Evolutionary conservation across 2,113 vertebrate genomes (phyloP), one percentile per base, ranked within the genome.

Genomic region (Etheostoma spectabile): DNA sequence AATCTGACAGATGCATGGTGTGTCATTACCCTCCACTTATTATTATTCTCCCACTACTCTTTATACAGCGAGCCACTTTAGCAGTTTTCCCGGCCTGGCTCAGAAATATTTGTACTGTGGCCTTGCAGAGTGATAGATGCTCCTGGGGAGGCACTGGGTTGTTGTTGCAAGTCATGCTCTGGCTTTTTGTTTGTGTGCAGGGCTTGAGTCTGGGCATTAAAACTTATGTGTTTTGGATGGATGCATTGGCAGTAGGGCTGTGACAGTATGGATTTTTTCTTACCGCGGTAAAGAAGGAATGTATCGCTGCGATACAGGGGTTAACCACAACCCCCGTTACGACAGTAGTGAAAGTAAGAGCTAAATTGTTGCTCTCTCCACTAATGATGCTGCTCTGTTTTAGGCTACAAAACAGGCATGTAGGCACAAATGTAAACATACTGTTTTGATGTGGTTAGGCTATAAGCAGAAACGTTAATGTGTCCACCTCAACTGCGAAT

Each of bases 21-120:
- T 91, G 86, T 90, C 90, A 91, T 91, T 91, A 92, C 89, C 71
- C 74, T 90, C 91, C 80, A 89, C 91, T 94, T 89, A 92, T 93
- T 93, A 87, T 89, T 89, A 89, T 90, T 89, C 89, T 89, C 87
- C 62, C 84, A 74, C 68, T 86, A 60, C 83, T 91, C 77, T 87
- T 91, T 84, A 86, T 79, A 78, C 80, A 42, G 79, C 71, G 80
- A 85, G 81, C 82, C 82, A 85, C 88, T 92, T 80, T 42, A 72
- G 74, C 77, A 77, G 66, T 85, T 80, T 89, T 69, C 45, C 85
- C 64, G 35, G 77, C 55, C 63, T 6, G 14, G 55, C 85, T 87
- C 62, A 22, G 66, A 77, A 83, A 86, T 84, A 89, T 92, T 92
- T 93, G 88, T 89, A 72, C 83, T 79, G 76, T 83, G 88, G 77